Conservation (phyloP, 1,140 invertebrate species). For the Limonius californicus region DNA sequence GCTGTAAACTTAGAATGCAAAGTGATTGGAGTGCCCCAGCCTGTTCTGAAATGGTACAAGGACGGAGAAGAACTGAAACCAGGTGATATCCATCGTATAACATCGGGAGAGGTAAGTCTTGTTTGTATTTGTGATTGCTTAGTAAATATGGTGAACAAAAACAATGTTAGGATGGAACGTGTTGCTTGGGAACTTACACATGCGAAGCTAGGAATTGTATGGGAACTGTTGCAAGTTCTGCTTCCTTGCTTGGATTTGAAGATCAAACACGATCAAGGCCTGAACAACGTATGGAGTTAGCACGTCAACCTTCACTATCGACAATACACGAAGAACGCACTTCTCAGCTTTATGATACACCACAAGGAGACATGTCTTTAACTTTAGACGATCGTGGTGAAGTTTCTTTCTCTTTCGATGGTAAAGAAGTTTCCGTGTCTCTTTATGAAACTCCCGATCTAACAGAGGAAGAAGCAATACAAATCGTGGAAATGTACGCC, state of each 20-base stretch:
- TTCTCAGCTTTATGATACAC: conserved; percentile 80
- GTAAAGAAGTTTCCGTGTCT: conserved; percentile 86
- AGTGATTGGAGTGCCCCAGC: conserved; percentile 88
- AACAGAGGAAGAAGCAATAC: conserved; percentile 84
- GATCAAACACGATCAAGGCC: conserved; percentile 57
- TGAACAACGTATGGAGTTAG: conserved; percentile 53
- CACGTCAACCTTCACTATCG: conserved; percentile 74
- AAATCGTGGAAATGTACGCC: conserved; percentile 91
- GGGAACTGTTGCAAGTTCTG: conserved; percentile 84
- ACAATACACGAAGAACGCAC: conserved; percentile 88
- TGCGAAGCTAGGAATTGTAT: conserved; percentile 92
- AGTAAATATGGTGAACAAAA: not conserved
- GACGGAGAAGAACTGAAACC: conserved; percentile 84
- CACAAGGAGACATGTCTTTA: conserved; percentile 65
- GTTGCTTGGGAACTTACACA: conserved; percentile 87
- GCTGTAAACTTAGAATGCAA: conserved; percentile 91
- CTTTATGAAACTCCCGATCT: conserved; percentile 88
- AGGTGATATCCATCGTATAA: conserved; percentile 87
- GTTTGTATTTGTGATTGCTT: no score
- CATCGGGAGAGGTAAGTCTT: conserved; percentile 63
- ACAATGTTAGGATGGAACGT: conserved; percentile 65
- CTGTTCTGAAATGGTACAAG: conserved; percentile 86
- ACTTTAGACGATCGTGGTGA: conserved; percentile 77
- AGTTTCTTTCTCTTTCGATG: conserved; percentile 85
- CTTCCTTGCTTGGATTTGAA: conserved; percentile 83